A percentile compares a stretch with the other conserved stretches of the same genome.
These are phyloP conservation scores for Acronicta psi DNA, from an alignment of 2,888 invertebrate species.

Conservation along the genomic window DNA sequence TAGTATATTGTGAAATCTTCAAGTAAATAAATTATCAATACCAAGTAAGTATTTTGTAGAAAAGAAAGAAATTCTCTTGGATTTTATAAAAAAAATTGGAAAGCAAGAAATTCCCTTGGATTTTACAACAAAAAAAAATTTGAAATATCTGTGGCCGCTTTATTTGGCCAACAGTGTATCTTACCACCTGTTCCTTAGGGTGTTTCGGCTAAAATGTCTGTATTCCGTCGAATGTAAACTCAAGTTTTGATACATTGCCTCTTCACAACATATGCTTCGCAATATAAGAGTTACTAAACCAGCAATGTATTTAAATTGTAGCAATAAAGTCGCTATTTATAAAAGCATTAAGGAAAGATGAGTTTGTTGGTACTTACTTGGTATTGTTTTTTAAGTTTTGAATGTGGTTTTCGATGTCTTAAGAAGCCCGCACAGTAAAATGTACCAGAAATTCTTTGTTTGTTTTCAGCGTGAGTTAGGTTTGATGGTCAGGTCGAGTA, in stretches of 20 bases:
- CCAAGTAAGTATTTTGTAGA: no score
- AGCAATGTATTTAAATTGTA: constrained; percentile 8
- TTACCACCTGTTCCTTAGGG: constrained; percentile 57
- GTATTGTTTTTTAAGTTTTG: constrained; percentile 36
- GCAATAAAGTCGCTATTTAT: background rate
- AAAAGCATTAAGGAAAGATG: constrained; percentile 14
- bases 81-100: no score
- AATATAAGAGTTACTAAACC: background rate
- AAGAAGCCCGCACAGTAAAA: background rate
- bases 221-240: constrained; percentile 14
- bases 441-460: background rate
- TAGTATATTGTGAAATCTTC: no score
- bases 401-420: constrained; percentile 42
- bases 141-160: background rate
- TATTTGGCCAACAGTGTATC: constrained; percentile 45
- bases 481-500: no score
- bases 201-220: constrained; percentile 45
- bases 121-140: no score
- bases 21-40: no score
- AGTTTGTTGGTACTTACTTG: constrained; percentile 20
- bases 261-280: background rate
- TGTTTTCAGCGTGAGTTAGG: no score
- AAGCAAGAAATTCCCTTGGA: no score
- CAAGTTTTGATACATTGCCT: constrained; percentile 29
- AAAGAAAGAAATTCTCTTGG: no score